Base-by-base conservation (phyloP, 2,113 vertebrate genomes). In the Spheniscus mendiculus region DNA sequence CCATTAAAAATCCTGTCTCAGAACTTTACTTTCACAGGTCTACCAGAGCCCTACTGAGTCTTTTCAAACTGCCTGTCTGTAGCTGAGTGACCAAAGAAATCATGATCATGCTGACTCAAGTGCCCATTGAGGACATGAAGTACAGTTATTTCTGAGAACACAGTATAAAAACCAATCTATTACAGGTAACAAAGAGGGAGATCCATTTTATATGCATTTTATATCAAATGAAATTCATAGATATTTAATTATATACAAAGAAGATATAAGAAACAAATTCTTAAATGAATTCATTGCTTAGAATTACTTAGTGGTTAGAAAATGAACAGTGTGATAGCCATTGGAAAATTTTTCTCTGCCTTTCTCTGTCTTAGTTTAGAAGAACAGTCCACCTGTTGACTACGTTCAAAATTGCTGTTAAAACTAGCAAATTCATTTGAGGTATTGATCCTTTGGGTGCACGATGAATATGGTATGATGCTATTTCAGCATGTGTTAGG, bases 81-180 rank as follows among this genome's bases (percentile, higher is more conserved):
- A 93, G 32, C 73, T 83, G 76, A 50, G 32, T 71, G 38, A 71
- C 80, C 55, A 89, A 81, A 89, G 91, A 95, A 94, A 74, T 70
- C 49, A 27, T 32, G 50, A 78, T 87, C 50, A 30, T 84, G n/a
- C n/a, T 83, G 45, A 45, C 50, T 81, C 63, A 91, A 79, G 78
- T 94, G 55, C 22, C 65, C 10, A 23, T 1, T 91, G 72, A 89
- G 80, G 80, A 77, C 12, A 62, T 61, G 62, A 83, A 93, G 70
- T 61, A 26, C 47, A 88, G 36, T 86, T 95, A 72, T 90, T 95
- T 80, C 63, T 92, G 69, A 95, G 72, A 95, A 66, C 29, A 45
- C 14, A 86, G 18, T 87, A 32, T 83, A 89, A 74, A 95, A 42
- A 5, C 0, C 34, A 62, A 1, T 86, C 38, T 82, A 3, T 82